Percentiles rank a stretch among this genome's conserved stretches.
phyloP scores from a whole-genome alignment of 1,140 invertebrate species.

The Daktulosphaira vitifoliae region DNA sequence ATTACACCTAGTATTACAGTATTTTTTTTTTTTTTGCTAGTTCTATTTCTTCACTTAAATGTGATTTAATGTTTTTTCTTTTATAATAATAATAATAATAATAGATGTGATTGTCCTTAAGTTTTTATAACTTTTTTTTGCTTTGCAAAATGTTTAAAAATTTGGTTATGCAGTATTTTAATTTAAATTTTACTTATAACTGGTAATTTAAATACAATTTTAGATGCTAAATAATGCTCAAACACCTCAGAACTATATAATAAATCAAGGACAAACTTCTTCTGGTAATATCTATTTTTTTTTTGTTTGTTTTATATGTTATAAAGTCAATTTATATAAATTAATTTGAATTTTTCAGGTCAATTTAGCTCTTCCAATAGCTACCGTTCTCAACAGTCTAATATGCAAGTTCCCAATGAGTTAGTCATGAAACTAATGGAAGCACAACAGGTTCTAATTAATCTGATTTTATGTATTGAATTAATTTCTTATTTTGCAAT shows the following conservation, averaged over 20 bases:
- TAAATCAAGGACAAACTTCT: slow-evolving; percentile 20
- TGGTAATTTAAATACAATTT: background rate
- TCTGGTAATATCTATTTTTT: no score
- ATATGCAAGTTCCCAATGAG: slow-evolving; percentile 45
- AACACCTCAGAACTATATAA: slow-evolving; percentile 4
- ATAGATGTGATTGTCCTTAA: no score
- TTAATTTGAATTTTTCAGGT: slow-evolving; percentile 2
- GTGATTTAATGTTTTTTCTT: no score
- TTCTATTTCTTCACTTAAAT: no score
- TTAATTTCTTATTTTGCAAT: no score
- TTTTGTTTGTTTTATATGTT: slow-evolving; percentile 4
- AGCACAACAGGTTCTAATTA: slow-evolving; percentile 44
- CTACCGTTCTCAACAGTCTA: slow-evolving; percentile 11
- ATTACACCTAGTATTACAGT: no score
- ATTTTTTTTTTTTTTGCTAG: no score
- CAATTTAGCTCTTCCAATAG: slow-evolving; percentile 13
- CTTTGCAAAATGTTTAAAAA: no score
- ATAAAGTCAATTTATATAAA: no score
- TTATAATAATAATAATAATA: no score
- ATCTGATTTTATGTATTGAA: background rate
- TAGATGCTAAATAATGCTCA: slow-evolving; percentile 26
- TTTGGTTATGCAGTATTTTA: no score
- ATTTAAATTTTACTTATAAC: background rate
- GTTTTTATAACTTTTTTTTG: no score
- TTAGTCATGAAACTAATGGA: slow-evolving; percentile 48